Base-by-base conservation (phyloP, 2,113 vertebrate species). In the Calonectris borealis region DNA sequence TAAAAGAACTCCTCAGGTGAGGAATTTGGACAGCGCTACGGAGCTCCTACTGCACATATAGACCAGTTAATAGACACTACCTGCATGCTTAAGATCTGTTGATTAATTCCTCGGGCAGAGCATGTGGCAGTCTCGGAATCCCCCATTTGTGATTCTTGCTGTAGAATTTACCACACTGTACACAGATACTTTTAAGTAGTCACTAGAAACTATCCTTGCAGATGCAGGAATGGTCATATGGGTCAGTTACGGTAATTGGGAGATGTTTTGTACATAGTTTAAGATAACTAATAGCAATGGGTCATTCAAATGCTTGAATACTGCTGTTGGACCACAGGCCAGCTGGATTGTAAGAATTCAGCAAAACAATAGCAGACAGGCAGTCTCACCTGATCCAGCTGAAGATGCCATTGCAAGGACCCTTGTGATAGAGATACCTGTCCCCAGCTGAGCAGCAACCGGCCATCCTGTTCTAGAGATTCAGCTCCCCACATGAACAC, bases 401-500 rank as follows among this genome's bases (percentile, higher is more conserved):
- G 52, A 51, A 54, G 68, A 31, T 58, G 46, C 21, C 9, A 2
- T 38, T 36, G 52, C 46, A 16, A 38, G 70, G 61, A 13, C 51
- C 29, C 44, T 82, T 36, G n/a, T 51, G 60, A 29, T 46, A 76
- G 46, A n/a, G 70, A 46, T 19, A 55, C 4, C 21, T 32, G 5
- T 57, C 27, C 52, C 18, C 22, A 60, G 2, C 36, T 46, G 69
- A 36, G 42, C 65, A 77, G 52, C 61, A 31, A 29, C 60, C 5
- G 9, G 1, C 20, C 13, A 7, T 57, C 7, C 80, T 88, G 21
- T 73, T 88, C 58, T 21, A 40, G 34, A 61, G n/a, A 69, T 85
- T 21, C 40, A 36, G 0, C 65, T 88, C 46, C 22, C 20, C 8
- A 13, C 1, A 3, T 14, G 34, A 73, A 73, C 3, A 10, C 12